Base-by-base conservation (phyloP, 2,888 invertebrate species). In the Catocala fraxini region DNA sequence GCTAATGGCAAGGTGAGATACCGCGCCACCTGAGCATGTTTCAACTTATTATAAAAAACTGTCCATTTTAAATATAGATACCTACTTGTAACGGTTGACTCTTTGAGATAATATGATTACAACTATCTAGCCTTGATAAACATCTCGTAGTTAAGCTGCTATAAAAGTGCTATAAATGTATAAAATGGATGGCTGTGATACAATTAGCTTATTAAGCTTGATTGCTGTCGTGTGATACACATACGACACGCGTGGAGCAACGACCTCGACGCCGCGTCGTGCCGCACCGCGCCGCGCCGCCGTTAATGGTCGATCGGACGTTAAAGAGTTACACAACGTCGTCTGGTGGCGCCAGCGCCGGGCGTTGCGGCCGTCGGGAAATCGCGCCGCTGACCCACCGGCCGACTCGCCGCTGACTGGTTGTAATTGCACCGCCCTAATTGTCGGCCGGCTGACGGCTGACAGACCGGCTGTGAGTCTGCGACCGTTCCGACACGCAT, bases 371-470 rank as follows among this genome's bases (percentile, higher is more conserved):
- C 76, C 81, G 89, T 84, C 91, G 91, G 91, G 90, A 89, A 91
- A 91, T 89, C 88, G 91, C 89, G 87, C 82, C 85, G 88, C 82
- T 92, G 93, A 93, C 93, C 93, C 90, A 92, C 86, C 92, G 88
- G 87, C 90, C 89, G 89, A 89, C 81, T 89, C 86, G 86, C 81
- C 76, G 78, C 73, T 84, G 84, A 86, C 88, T 88, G 84, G 86
- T 83, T 84, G 88, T 91, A 90, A 92, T 93, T 92, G 90, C 90
- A 83, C 83, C 89, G 93, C 88, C 92, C 93, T 92, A 91, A 91
- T 92, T 92, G 90, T 89, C 78, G 82, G 80, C 79, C 75, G 80
- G 70, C 80, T 76, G 87, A 84, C 83, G 84, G 82, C 83, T 86
- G 89, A 87, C 82, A 83, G 84, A 83, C 84, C 81, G 81, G 81